Conservation (phyloP, 92 coral and sea anemone species). For the Parazoanthus darwini region DNA sequence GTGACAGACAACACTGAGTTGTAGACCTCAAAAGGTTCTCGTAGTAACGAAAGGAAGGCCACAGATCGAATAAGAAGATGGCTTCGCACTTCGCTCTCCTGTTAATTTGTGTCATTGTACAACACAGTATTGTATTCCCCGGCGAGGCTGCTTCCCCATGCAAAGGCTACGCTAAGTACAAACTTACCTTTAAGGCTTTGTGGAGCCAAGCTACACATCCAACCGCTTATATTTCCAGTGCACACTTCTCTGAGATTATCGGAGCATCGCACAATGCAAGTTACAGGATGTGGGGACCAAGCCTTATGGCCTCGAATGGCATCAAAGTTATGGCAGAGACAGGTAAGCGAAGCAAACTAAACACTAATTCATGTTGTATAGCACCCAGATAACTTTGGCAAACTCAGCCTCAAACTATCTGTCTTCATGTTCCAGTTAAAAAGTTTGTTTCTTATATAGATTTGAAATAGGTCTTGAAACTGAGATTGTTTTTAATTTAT, state of each 20-base stretch:
- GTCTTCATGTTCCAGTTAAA: no score
- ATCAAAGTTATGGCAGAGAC: conserved; percentile 59
- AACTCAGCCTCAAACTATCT: no score
- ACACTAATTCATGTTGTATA: no score
- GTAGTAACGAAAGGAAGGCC: not conserved
- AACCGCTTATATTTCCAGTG: not conserved
- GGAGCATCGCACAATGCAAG: conserved; percentile 57
- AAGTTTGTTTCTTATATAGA: no score
- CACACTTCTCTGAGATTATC: conserved; percentile 60
- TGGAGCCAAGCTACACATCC: conserved; percentile 57
- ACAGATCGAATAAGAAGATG: not conserved
- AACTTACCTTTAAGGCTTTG: conserved; percentile 44
- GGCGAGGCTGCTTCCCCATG: conserved; percentile 22
- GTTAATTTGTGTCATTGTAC: not conserved
- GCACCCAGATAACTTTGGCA: no score
- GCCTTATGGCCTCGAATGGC: conserved; percentile 53
- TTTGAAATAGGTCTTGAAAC: no score
- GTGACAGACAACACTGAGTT: not conserved
- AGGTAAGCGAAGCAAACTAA: conserved; percentile 37
- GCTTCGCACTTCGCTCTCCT: not conserved
- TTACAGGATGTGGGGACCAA: conserved; percentile 63
- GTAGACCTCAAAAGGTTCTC: not conserved
- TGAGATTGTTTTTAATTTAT: no score
- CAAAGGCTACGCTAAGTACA: conserved; percentile 58
- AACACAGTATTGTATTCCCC: not conserved